Base-by-base conservation (phyloP, 2,888 invertebrate species). In the Rhagium mordax region DNA sequence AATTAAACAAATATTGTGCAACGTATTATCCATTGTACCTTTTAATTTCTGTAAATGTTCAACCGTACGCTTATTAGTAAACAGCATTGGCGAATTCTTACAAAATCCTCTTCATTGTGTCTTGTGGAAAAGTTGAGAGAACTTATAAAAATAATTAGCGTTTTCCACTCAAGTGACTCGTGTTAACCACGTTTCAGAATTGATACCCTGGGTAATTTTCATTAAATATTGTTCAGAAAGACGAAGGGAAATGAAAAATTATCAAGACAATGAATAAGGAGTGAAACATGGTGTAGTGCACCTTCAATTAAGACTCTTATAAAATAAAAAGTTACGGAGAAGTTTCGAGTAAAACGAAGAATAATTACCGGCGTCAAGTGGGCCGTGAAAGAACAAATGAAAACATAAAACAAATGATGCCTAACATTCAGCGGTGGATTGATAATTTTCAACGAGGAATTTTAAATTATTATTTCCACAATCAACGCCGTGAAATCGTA, bases 391-490 rank as follows among this genome's bases (percentile, higher is more conserved):
- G 85, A 87, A 86, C 86, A 86, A 86, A 86, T 86, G 87, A 86
- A 87, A 87, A 86, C 85, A 85, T 86, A 85, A 86, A 87, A 86
- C 84, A 86, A 87, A 86, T 85, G 86, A 86, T 85, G 86, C 84
- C 81, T 81, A 81, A 80, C 82, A 78, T 83, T 82, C 81, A 79
- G 83, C 82, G 84, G 83, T 81, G 78, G 83, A 83, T 84, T 84
- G 84, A 84, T 84, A 83, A 83, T 84, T 84, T 83, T 74, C 72
- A 79, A 78, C 75, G 79, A 79, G 79, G 78, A 82, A 80, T 80
- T 84, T 84, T 80, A 81, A 81, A 81, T 84, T 84, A 82, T 84
- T 83, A 83, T 85, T 85, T 81, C 81, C 80, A 76, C 81, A 83
- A 81, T 84, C 84, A 78, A 71, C 76, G 81, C 82, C 84, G 84